A percentile compares a stretch with the other conserved stretches of the same genome.
Evolutionary conservation across 1,140 invertebrate species (phyloP).

Genomic region (Trichomalopsis sarcophagae): DNA sequence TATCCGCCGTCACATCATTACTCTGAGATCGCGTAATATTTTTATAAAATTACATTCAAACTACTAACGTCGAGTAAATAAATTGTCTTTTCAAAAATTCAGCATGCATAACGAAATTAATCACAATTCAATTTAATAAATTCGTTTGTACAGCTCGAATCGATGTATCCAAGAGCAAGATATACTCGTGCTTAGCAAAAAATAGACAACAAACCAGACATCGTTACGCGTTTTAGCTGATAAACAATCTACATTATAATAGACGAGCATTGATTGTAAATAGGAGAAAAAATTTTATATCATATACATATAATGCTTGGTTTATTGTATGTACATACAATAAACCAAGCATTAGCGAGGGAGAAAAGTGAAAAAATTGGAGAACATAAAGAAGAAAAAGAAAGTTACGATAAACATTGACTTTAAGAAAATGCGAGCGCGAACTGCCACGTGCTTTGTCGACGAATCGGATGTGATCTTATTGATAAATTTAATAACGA

Average conservation of each 20-base stretch:
- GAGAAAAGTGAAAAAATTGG: not conserved
- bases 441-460: conserved; percentile 20
- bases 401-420: not conserved
- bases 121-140: not conserved
- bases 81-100: not conserved
- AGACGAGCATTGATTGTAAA: conserved; percentile 39
- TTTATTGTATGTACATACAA: conserved; percentile 42
- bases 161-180: not conserved
- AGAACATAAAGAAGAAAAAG: not conserved
- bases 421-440: not conserved
- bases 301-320: conserved; percentile 34
- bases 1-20: not conserved
- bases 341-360: conserved; percentile 3
- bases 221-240: conserved; percentile 14
- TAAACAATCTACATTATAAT: not conserved
- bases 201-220: not conserved
- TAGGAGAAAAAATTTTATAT: conserved; percentile 42
- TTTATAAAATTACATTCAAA: not conserved
- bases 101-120: not conserved
- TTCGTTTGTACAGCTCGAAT: not conserved
- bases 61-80: not conserved
- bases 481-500: conserved; percentile 21
- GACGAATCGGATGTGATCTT: conserved; percentile 36
- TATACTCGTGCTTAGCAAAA: not conserved
- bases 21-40: not conserved